Conservation (phyloP, 2,888 invertebrate species). For the Tupiocoris notatus region DNA sequence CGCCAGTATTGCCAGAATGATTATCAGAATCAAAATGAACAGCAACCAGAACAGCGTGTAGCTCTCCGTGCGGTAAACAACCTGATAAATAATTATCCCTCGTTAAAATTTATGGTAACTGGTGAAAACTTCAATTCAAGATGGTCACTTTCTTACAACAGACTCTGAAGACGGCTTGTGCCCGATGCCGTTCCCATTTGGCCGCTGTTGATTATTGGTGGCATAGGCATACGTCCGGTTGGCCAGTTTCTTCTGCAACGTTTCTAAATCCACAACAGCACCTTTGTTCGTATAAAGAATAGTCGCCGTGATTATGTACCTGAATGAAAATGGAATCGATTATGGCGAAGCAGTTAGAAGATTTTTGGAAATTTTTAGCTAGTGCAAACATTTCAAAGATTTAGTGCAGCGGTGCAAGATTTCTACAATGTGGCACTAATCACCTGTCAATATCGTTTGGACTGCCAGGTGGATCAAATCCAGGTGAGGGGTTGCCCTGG, state of each 20-base stretch:
- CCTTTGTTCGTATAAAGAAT: constrained; percentile 64
- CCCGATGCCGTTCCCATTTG: not conserved
- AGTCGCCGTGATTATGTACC: constrained; percentile 69
- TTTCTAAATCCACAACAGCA: constrained; percentile 69
- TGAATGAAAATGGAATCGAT: not conserved
- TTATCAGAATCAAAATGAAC: constrained; percentile 71
- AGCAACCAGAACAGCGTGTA: constrained; percentile 73
- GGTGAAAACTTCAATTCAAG: too few species aligned
- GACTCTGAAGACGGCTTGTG: not conserved
- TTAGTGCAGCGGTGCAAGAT: too few species aligned
- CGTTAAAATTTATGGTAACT: too few species aligned
- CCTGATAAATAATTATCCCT: too few species aligned
- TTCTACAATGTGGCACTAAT: too few species aligned
- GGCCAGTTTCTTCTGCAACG: constrained; percentile 63
- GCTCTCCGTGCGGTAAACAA: constrained; percentile 70
- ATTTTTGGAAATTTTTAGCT: too few species aligned
- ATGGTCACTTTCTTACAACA: too few species aligned
- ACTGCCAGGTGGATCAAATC: not conserved
- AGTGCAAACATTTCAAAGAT: too few species aligned
- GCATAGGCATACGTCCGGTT: constrained; percentile 2
- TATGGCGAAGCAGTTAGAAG: too few species aligned
- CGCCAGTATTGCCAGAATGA: constrained; percentile 68
- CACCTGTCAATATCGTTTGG: not conserved
- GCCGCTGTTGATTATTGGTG: not conserved
- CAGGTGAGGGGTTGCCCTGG: constrained; percentile 49